Conservation (phyloP, 2,797 vertebrate species). For the Amniataba percoides region DNA sequence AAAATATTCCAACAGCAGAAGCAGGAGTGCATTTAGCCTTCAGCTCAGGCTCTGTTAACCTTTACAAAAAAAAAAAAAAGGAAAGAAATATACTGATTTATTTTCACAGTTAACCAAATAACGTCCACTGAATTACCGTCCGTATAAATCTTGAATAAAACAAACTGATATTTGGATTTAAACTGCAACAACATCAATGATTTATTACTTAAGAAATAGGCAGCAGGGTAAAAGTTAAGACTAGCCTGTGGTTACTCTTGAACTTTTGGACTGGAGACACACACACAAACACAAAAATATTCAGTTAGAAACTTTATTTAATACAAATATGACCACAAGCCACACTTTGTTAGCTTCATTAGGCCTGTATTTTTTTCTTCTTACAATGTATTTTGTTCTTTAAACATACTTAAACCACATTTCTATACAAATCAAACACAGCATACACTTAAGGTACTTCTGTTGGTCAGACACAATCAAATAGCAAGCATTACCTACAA, state of each 20-base stretch:
- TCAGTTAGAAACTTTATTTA: constrained; percentile 83
- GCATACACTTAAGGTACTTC: constrained; percentile 77
- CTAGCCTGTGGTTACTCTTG: constrained; percentile 32
- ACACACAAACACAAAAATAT: constrained; percentile 23
- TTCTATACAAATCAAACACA: constrained; percentile 80
- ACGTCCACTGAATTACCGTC: neutral
- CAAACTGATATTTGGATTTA: constrained; percentile 17
- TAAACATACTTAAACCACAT: constrained; percentile 80
- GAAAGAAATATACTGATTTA: neutral
- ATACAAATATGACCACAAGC: constrained; percentile 79
- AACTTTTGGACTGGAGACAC: constrained; percentile 20
- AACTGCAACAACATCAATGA: constrained; percentile 24
- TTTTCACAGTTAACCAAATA: constrained; percentile 12
- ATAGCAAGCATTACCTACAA: constrained; percentile 70
- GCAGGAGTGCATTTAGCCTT: constrained; percentile 25
- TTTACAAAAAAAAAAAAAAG: constrained; percentile 7
- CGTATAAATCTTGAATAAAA: constrained; percentile 35
- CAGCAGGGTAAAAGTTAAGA: constrained; percentile 8
- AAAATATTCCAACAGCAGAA: constrained; percentile 36
- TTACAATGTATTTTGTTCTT: constrained; percentile 77
- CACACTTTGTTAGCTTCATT: constrained; percentile 67
- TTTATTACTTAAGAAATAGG: constrained; percentile 33
- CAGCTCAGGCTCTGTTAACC: constrained; percentile 26
- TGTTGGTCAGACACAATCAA: constrained; percentile 75
- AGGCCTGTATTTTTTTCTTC: constrained; percentile 56